These are phyloP conservation scores for Delichon dasypus DNA, from an alignment of 2,797 vertebrate species.

Conservation along the genomic window DNA sequence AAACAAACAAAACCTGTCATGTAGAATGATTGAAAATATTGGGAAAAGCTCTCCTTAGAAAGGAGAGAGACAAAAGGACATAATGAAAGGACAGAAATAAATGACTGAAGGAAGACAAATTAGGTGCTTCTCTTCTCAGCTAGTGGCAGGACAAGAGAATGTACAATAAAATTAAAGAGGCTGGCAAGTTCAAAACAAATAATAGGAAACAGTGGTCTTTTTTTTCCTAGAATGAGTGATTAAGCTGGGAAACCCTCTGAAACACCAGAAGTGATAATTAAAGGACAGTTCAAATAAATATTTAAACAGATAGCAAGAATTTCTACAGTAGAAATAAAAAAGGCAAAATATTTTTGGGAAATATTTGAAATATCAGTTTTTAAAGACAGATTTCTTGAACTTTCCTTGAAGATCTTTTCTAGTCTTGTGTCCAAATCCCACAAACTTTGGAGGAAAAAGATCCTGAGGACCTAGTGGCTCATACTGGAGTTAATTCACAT, in stretches of 20 bases:
- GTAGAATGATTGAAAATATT: not conserved
- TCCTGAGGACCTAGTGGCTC: not conserved
- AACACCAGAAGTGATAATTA: not conserved
- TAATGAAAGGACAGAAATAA: slow-evolving; percentile 2
- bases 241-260: not conserved
- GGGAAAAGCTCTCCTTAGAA: not conserved
- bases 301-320: not conserved
- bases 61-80: not conserved
- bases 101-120: not conserved
- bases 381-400: not conserved
- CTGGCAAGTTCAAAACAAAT: not conserved
- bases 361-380: not conserved
- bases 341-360: not conserved
- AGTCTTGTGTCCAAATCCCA: not conserved
- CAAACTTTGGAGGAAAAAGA: not conserved
- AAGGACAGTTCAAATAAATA: not conserved
- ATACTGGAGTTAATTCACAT: rapidly evolving
- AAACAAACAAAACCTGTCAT: not conserved
- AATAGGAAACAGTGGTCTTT: not conserved
- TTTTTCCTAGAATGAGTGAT: not conserved
- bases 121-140: not conserved
- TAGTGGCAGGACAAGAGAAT: not conserved
- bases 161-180: not conserved
- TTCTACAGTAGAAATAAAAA: not conserved
- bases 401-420: not conserved